A percentile compares a stretch with the other conserved stretches of the same genome.
phyloP scores from a whole-genome alignment of 2,797 vertebrate species.

The Balearica regulorum region DNA sequence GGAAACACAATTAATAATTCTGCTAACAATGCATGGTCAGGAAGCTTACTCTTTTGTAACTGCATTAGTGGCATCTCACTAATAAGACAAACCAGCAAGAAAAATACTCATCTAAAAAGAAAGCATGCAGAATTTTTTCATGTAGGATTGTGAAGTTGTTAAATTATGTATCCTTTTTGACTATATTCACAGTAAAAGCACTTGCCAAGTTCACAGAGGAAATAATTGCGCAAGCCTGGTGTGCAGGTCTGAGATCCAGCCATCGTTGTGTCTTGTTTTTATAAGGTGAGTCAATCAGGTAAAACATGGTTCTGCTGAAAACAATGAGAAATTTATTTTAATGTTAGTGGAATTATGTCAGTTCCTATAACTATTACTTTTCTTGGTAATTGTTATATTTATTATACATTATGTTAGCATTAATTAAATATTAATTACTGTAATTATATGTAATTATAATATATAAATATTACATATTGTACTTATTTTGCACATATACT shows the following conservation, averaged over 20 bases:
- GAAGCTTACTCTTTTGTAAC: neutral
- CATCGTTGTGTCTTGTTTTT: neutral
- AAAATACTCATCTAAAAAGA: neutral
- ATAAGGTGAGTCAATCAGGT: neutral
- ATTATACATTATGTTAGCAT: neutral
- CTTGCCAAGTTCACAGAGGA: neutral
- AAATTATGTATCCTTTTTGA: neutral
- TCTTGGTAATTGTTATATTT: neutral
- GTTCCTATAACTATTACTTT: neutral
- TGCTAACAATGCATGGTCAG: neutral
- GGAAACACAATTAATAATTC: neutral
- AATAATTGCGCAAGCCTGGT: neutral
- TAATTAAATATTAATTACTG: neutral
- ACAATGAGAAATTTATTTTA: neutral
- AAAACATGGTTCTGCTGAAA: neutral
- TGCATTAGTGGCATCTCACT: neutral
- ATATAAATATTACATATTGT: neutral
- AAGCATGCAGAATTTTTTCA: neutral
- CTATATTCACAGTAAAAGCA: neutral
- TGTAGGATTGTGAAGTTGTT: neutral
- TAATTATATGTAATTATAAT: neutral
- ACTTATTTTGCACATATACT: neutral
- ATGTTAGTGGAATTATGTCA: neutral
- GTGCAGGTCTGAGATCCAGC: neutral
- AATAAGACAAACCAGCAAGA: neutral